Evolutionary conservation across 2,888 invertebrate species (phyloP).

Genomic region (Acrobasis consociella): DNA sequence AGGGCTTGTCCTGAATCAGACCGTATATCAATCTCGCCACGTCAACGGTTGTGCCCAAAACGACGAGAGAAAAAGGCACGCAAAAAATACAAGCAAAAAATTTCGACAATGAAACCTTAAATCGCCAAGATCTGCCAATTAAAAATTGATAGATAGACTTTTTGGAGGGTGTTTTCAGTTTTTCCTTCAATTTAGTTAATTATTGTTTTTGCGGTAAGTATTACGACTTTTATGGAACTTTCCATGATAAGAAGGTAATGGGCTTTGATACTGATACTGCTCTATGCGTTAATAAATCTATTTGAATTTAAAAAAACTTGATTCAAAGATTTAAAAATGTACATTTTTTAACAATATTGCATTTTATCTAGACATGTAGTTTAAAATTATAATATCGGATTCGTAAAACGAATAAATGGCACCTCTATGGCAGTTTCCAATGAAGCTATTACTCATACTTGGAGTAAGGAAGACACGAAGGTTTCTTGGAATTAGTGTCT

Average conservation of each 20-base stretch:
- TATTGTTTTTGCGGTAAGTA: not conserved
- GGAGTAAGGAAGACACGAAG: slow-evolving; percentile 31
- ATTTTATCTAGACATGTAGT: too few species aligned
- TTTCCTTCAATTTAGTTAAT: slow-evolving; percentile 5
- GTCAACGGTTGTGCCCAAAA: slow-evolving; percentile 78
- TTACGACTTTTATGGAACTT: slow-evolving; percentile 1
- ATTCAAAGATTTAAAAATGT: too few species aligned
- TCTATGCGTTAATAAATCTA: too few species aligned
- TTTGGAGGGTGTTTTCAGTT: slow-evolving; percentile 12
- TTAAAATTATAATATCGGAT: too few species aligned
- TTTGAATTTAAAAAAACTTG: too few species aligned
- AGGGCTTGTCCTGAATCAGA: slow-evolving; percentile 75
- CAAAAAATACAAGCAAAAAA: slow-evolving; percentile 69
- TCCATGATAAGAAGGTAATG: not conserved
- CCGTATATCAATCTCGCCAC: slow-evolving; percentile 79
- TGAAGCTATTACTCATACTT: slow-evolving; percentile 30
- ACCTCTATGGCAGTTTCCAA: not conserved
- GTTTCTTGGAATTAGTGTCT: slow-evolving; percentile 32
- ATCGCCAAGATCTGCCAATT: slow-evolving; percentile 81
- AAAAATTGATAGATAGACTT: slow-evolving; percentile 75
- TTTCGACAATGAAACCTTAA: slow-evolving; percentile 77
- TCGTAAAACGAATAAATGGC: not conserved
- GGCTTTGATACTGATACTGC: not conserved
- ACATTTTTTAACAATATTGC: too few species aligned
- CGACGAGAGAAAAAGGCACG: slow-evolving; percentile 70